phyloP scores from a whole-genome alignment of 1,140 invertebrate genomes.

The Drosophila sp. region DNA sequence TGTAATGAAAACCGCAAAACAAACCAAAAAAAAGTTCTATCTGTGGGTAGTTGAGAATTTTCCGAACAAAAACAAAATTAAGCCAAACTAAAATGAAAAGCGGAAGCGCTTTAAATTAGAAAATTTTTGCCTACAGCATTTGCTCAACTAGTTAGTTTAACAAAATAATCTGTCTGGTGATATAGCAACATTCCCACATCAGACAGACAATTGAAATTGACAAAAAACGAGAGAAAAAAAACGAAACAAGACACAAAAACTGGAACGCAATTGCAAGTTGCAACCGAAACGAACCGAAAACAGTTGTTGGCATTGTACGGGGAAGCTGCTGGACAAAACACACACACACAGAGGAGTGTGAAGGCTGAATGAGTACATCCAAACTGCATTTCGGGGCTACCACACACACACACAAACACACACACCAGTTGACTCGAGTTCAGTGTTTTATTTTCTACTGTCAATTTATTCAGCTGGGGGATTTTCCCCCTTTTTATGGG shows the following conservation, averaged over 20 bases:
- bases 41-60: background rate
- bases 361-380: slow-evolving; percentile 27
- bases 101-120: slow-evolving; percentile 67
- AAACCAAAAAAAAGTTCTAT: background rate
- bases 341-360: slow-evolving; percentile 21
- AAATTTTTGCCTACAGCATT: slow-evolving; percentile 37
- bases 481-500: slow-evolving; percentile 12
- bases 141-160: slow-evolving; percentile 24
- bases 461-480: slow-evolving; percentile 19
- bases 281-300: slow-evolving; percentile 25
- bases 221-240: slow-evolving; percentile 11
- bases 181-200: slow-evolving; percentile 52
- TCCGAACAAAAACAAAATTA: slow-evolving; percentile 18
- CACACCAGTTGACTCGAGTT: slow-evolving; percentile 21
- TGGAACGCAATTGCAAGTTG: slow-evolving; percentile 52
- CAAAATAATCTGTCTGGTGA: slow-evolving; percentile 23
- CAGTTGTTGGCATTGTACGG: slow-evolving; percentile 35
- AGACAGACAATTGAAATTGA: slow-evolving; percentile 56
- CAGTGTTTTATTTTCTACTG: slow-evolving; percentile 10
- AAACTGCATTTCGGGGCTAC: slow-evolving; percentile 20
- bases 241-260: slow-evolving; percentile 16
- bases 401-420: slow-evolving; percentile 1
- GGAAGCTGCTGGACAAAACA: slow-evolving; percentile 12
- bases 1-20: slow-evolving; percentile 1
- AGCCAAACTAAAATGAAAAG: slow-evolving; percentile 36